Conservation (phyloP, 2,797 vertebrate genomes). For the Chelidonichthys spinosus region DNA sequence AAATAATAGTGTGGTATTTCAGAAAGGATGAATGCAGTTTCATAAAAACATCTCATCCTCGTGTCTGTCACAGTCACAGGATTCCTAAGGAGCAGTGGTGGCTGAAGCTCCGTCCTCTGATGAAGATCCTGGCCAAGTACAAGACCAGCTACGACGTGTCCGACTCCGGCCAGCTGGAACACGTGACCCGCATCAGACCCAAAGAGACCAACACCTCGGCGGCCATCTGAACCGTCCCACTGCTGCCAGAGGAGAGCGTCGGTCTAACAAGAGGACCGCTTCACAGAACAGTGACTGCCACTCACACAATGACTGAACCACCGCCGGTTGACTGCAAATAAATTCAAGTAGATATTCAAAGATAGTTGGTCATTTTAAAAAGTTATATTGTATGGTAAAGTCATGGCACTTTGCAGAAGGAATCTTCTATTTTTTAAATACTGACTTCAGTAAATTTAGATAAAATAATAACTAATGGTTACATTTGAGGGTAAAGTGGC, state of each 20-base stretch:
- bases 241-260: background rate
- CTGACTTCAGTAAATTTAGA: background rate
- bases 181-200: slow-evolving; percentile 80
- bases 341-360: slow-evolving; percentile 29
- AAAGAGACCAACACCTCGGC: slow-evolving; percentile 76
- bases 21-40: too few relatives aligned
- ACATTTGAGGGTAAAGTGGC: background rate
- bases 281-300: slow-evolving; percentile 38
- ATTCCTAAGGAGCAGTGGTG: slow-evolving; percentile 98
- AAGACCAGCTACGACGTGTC: slow-evolving; percentile 94
- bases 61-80: slow-evolving; percentile 86
- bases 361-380: background rate
- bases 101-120: slow-evolving; percentile 94
- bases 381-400: background rate
- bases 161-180: slow-evolving; percentile 90
- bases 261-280: slow-evolving; percentile 24
- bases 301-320: slow-evolving; percentile 35
- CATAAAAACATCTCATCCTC: too few relatives aligned
- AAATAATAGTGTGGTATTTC: too few relatives aligned
- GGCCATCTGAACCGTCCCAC: slow-evolving; percentile 46
- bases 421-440: slow-evolving; percentile 12
- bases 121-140: slow-evolving; percentile 89
- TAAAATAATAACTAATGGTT: background rate
- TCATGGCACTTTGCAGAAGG: slow-evolving; percentile 10
- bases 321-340: slow-evolving; percentile 20